These are phyloP conservation scores for Jaculus jaculus DNA, from an alignment of 2,113 vertebrate genomes.

Conservation along the genomic window DNA sequence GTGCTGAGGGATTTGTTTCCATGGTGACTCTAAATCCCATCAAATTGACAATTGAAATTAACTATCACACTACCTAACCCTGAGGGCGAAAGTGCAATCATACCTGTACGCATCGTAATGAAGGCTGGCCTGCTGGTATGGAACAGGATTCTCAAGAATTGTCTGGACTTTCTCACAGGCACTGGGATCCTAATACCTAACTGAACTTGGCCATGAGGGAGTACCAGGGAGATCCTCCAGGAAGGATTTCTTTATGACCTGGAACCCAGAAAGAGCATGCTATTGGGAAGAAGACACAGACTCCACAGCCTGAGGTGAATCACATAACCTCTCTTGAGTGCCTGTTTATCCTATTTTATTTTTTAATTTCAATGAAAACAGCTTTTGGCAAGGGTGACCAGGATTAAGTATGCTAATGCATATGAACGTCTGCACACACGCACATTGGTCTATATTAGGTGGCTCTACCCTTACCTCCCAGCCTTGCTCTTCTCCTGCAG, in stretches of 20 bases:
- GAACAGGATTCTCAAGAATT: background rate
- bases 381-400: background rate
- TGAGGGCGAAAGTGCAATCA: background rate
- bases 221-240: background rate
- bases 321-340: background rate
- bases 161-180: background rate
- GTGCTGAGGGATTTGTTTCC: too few species aligned
- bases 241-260: background rate
- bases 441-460: background rate
- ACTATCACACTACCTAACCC: background rate
- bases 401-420: background rate
- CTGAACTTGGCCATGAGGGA: background rate
- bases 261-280: background rate
- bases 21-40: too few species aligned
- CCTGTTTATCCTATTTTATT: background rate
- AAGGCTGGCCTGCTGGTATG: background rate
- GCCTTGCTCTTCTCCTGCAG: too few species aligned
- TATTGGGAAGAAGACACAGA: background rate
- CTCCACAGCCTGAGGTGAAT: background rate
- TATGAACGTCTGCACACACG: background rate
- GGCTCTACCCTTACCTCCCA: background rate
- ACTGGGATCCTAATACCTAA: background rate
- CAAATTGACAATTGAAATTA: background rate
- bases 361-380: background rate
- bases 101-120: background rate